Conservation (phyloP, 2,113 vertebrate species). For the Centrocercus urophasianus region DNA sequence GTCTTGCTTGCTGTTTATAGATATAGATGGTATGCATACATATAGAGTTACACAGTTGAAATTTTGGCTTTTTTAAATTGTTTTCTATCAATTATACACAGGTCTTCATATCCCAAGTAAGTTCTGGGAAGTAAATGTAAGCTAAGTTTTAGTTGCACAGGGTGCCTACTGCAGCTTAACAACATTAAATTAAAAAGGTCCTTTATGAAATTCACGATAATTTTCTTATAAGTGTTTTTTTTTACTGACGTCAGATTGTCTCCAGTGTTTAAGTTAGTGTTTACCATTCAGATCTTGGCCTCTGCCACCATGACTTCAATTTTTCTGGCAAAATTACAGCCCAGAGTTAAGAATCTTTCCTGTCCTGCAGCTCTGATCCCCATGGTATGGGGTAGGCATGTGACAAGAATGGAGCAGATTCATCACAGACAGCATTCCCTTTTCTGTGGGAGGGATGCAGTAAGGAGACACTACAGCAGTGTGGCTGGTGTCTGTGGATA, state of each 20-base stretch:
- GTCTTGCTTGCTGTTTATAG: background rate
- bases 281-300: background rate
- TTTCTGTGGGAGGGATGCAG: background rate
- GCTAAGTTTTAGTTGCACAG: background rate
- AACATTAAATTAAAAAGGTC: background rate
- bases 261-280: background rate
- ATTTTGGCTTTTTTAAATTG: background rate
- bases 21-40: background rate
- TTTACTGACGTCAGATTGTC: background rate
- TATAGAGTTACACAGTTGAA: background rate
- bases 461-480: background rate
- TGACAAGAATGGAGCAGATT: background rate
- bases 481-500: background rate
- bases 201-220: background rate
- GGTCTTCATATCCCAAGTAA: background rate
- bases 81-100: background rate
- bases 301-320: background rate
- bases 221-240: background rate
- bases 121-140: background rate
- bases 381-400: accelerated
- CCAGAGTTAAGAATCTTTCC: background rate
- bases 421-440: background rate
- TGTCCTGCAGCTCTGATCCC: background rate
- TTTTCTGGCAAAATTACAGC: background rate
- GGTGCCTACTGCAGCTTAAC: background rate